These are phyloP conservation scores for Apodemus speciosus DNA, from an alignment of 2,113 vertebrate species.

Conservation along the genomic window DNA sequence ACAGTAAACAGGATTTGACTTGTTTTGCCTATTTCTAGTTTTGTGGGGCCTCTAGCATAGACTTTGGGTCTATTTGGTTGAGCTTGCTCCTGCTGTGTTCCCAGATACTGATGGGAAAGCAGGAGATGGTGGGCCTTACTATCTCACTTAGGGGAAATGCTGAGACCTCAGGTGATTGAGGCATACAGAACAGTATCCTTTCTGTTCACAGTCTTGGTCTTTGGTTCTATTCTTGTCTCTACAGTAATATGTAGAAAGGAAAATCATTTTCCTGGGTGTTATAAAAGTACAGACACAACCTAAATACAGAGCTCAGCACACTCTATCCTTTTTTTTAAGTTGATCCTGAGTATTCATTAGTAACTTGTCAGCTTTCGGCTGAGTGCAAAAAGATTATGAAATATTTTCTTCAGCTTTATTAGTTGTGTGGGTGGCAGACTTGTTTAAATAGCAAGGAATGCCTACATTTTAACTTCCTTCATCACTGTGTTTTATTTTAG, in stretches of 20 bases:
- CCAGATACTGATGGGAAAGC: too few species aligned
- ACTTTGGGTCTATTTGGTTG: not conserved
- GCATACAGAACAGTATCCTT: not conserved
- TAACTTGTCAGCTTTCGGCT: not conserved
- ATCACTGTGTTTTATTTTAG: not conserved
- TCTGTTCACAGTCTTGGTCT: rapidly evolving
- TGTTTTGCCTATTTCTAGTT: not conserved
- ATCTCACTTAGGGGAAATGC: not conserved
- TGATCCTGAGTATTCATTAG: not conserved
- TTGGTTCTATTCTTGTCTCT: rapidly evolving
- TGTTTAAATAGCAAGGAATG: slow-evolving; percentile 23
- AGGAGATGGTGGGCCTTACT: not conserved
- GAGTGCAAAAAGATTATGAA: not conserved
- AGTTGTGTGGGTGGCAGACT: not conserved
- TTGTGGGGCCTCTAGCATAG: too few species aligned
- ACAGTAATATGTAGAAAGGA: rapidly evolving
- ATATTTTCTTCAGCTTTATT: slow-evolving; percentile 43
- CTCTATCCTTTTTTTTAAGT: not conserved
- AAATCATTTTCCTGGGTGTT: rapidly evolving
- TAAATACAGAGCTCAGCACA: not conserved
- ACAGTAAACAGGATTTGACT: not conserved
- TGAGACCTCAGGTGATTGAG: too few species aligned
- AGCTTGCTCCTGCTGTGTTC: not conserved
- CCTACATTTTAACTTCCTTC: not conserved
- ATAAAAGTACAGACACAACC: not conserved